Evolutionary conservation across 2,113 vertebrate genomes (phyloP), one percentile per base, ranked within the genome.

Genomic region (Athene noctua): DNA sequence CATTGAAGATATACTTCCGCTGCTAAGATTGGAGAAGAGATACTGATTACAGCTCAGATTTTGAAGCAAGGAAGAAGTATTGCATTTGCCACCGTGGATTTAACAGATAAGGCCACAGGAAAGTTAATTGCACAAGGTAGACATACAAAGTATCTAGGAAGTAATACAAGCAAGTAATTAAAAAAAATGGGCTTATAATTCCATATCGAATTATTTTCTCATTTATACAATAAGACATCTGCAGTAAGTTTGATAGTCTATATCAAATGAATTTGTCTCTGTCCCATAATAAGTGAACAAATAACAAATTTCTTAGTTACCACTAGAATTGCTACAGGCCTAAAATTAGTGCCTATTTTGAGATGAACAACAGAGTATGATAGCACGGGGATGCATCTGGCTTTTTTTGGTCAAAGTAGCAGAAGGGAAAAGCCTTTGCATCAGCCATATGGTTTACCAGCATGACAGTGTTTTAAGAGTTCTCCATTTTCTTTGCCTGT

Each of bases 71-170:
- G 99, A 83, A 97, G 91, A 96, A 99, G 89, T 22, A 63, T 99
- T 67, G 99, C 98, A 2, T 99, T 99, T 96, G 97, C 99, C 38
- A 99, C 97, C 0, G 99, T 99, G 86, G 99, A 99, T 96, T 97
- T 99, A 92, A 99, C 98, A 71, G 99, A 97, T 98, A 99, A 99
- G 94, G 96, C 88, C 1, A 99, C 99, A 1, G 99, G 99, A 78
- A 99, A 99, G 95, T 78, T 99, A 78, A 97, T 99, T 80, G 99
- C 99, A 74, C 99, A 99, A 97, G 99, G 99, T 38, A 98, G 99
- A 95, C 99, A 99, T 92, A 99, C 99, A 13, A 99, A 99, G 94
- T 98, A 99, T 97, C 86, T 99, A 21, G 99, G 99, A 55, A 97
- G 91, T 97, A 91, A 96, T 81, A 38, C 5, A 42, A 86, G 54